Evolutionary conservation across 2,888 invertebrate species (phyloP).

Genomic region (Chymomyza procnemis): DNA sequence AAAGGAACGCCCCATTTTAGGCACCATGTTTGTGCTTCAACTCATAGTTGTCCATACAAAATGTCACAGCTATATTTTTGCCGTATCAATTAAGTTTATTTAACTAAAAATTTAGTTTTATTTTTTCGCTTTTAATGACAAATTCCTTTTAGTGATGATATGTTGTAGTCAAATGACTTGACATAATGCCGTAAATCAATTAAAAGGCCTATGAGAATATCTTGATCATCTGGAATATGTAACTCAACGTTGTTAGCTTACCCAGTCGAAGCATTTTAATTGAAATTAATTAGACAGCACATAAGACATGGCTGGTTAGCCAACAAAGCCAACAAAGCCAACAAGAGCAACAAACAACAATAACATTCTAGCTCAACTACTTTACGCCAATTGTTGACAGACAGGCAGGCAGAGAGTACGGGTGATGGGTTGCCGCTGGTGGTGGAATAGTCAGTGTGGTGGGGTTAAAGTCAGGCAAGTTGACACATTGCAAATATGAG

Average conservation of each 20-base stretch:
- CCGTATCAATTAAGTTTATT: background rate
- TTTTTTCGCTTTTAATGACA: background rate
- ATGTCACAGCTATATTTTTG: background rate
- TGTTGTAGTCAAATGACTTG: background rate
- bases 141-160: background rate
- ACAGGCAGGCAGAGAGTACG: conserved; percentile 22
- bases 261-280: conserved; percentile 65
- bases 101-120: background rate
- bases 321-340: conserved; percentile 14
- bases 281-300: conserved; percentile 66
- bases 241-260: conserved; percentile 30
- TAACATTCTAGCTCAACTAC: conserved; percentile 55
- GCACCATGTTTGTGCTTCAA: too few species aligned
- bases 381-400: conserved; percentile 68
- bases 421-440: background rate
- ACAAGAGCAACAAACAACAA: conserved; percentile 34
- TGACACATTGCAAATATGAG: conserved; percentile 40
- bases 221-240: conserved; percentile 3
- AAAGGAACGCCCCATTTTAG: too few species aligned
- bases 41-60: background rate
- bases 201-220: conserved; percentile 56
- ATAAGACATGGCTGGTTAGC: conserved; percentile 53
- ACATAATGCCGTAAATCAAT: conserved; percentile 55
- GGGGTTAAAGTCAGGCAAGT: background rate
- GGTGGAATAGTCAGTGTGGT: background rate